Conservation (phyloP, 2,113 vertebrate genomes). For the Pangasianodon hypophthalmus region DNA sequence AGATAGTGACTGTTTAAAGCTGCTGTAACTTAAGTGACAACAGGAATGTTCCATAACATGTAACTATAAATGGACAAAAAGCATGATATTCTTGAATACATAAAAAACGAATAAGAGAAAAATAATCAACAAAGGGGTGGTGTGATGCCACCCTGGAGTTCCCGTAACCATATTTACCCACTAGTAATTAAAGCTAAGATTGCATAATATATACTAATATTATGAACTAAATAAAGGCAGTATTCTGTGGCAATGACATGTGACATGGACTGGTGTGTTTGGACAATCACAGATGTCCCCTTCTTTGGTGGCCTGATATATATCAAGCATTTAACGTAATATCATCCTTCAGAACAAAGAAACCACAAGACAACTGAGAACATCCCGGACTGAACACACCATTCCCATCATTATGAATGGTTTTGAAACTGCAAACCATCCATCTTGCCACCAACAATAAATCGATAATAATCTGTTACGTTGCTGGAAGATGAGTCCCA, state of each 20-base stretch:
- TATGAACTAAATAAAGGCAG: not conserved
- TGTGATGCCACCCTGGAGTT: not conserved
- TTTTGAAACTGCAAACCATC: slow-evolving; percentile 1
- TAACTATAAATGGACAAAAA: not conserved
- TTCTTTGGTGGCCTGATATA: slow-evolving; percentile 14
- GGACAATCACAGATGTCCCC: not conserved
- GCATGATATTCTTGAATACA: not conserved
- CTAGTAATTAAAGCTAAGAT: not conserved
- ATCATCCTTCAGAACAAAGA: slow-evolving; percentile 14
- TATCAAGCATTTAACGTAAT: not conserved
- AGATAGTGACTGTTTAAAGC: not conserved
- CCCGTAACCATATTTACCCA: not conserved
- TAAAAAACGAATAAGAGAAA: not conserved
- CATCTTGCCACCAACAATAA: slow-evolving; percentile 4
- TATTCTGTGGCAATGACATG: not conserved
- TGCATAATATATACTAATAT: not conserved
- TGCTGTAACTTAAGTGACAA: not conserved
- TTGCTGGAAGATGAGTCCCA: slow-evolving; percentile 1
- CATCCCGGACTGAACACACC: not conserved
- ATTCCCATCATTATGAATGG: not conserved
- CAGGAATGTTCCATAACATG: not conserved
- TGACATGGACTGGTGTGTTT: not conserved
- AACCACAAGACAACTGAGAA: slow-evolving; percentile 16
- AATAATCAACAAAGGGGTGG: not conserved
- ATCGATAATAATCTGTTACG: not conserved